Evolutionary conservation across 2,888 invertebrate genomes (phyloP).

Genomic region (Scaptomyza polygonia): DNA sequence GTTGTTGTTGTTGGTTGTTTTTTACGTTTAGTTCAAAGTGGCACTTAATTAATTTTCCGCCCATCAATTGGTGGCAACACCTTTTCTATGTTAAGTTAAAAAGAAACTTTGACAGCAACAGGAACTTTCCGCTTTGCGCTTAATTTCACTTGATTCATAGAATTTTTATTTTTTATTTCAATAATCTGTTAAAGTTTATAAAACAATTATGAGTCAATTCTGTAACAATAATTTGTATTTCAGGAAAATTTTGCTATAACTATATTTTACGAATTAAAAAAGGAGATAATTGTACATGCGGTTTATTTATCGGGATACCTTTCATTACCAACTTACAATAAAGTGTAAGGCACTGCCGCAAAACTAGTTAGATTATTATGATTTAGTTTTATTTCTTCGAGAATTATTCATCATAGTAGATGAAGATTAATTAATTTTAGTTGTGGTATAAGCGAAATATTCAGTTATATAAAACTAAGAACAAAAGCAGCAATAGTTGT

Average conservation of each 20-base stretch:
- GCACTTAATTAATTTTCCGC: slow-evolving; percentile 61
- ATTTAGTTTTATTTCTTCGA: no score
- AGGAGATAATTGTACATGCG: no score
- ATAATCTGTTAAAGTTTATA: slow-evolving; percentile 53
- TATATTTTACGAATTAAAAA: no score
- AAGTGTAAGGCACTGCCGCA: no score
- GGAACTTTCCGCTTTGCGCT: slow-evolving; percentile 47
- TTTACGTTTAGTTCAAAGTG: slow-evolving; percentile 25
- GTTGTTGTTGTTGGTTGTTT: background rate
- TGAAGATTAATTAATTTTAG: no score
- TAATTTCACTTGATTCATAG: slow-evolving; percentile 42
- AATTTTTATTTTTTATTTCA: slow-evolving; percentile 15
- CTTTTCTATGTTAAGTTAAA: slow-evolving; percentile 64
- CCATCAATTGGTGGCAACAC: slow-evolving; percentile 64
- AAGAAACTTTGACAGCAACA: slow-evolving; percentile 48
- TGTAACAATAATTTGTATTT: background rate
- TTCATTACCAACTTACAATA: no score
- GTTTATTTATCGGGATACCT: no score
- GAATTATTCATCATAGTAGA: no score
- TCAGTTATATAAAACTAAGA: no score
- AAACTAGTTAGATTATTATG: no score
- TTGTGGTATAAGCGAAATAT: no score
- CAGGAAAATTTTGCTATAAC: background rate
- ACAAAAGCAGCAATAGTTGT: no score
- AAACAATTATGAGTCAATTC: slow-evolving; percentile 9